phyloP scores from a whole-genome alignment of 2,797 vertebrate genomes.

The Oreortyx pictus region DNA sequence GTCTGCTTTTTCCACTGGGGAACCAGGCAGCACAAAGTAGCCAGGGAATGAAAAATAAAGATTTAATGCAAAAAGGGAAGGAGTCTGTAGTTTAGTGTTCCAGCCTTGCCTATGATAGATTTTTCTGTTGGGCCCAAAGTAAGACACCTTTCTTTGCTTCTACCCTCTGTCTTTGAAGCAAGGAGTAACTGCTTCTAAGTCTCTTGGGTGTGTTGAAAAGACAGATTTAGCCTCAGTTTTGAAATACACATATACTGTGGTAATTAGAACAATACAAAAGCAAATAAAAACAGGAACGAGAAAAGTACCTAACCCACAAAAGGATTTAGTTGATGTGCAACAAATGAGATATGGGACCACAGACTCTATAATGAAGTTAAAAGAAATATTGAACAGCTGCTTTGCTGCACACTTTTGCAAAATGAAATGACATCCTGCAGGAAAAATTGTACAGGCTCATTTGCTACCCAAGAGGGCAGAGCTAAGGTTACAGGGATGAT shows the following conservation, averaged over 20 bases:
- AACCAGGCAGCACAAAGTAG: not conserved
- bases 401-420: conserved; percentile 36
- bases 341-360: conserved; percentile 68
- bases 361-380: conserved; percentile 21
- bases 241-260: not conserved
- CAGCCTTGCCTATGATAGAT: not conserved
- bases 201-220: not conserved
- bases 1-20: not conserved
- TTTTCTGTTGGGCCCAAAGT: not conserved
- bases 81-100: not conserved
- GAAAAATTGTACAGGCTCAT: conserved; percentile 45
- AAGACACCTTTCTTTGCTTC: not conserved
- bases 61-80: not conserved
- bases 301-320: conserved; percentile 46
- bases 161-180: not conserved
- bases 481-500: conserved; percentile 54
- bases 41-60: not conserved
- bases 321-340: conserved; percentile 60
- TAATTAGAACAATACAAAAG: conserved; percentile 43
- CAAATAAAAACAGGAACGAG: conserved; percentile 62
- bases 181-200: not conserved
- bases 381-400: conserved; percentile 59
- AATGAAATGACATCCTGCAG: conserved; percentile 66
- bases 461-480: conserved; percentile 51
- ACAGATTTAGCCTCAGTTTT: conserved; percentile 6